A percentile compares a stretch with the other conserved stretches of the same genome.
These are phyloP conservation scores for Argyra leucocephala DNA, from an alignment of 2,888 invertebrate genomes.

Conservation along the genomic window DNA sequence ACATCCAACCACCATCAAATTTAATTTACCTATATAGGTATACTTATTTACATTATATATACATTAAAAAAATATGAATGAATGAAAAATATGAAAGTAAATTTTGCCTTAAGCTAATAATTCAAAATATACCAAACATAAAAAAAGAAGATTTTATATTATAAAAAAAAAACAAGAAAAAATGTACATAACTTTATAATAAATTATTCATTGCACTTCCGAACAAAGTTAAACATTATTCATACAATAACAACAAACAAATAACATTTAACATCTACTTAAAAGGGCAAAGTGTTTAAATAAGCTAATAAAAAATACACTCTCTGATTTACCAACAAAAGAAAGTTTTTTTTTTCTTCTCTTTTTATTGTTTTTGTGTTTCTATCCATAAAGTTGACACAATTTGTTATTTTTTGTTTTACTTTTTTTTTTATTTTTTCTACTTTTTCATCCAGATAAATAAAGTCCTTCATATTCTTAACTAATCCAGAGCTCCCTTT, in stretches of 20 bases:
- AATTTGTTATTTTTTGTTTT: conserved; percentile 5
- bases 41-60: too few species aligned
- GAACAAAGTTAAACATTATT: conserved; percentile 10
- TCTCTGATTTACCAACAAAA: background rate
- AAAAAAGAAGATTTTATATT: background rate
- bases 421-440: too few species aligned
- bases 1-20: too few species aligned
- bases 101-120: background rate
- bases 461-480: background rate
- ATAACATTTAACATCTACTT: conserved; percentile 25
- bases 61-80: too few species aligned
- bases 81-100: background rate
- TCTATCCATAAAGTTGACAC: background rate
- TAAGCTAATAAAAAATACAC: conserved; percentile 32
- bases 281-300: conserved; percentile 29
- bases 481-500: background rate
- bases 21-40: too few species aligned
- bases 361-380: background rate
- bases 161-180: background rate
- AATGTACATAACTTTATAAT: conserved; percentile 14
- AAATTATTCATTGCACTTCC: conserved; percentile 18
- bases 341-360: background rate
- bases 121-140: background rate
- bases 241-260: background rate
- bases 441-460: background rate